Percentiles rank a stretch among this genome's conserved stretches.
These are phyloP conservation scores for Acleris laterana DNA, from an alignment of 2,888 invertebrate genomes.

Conservation along the genomic window DNA sequence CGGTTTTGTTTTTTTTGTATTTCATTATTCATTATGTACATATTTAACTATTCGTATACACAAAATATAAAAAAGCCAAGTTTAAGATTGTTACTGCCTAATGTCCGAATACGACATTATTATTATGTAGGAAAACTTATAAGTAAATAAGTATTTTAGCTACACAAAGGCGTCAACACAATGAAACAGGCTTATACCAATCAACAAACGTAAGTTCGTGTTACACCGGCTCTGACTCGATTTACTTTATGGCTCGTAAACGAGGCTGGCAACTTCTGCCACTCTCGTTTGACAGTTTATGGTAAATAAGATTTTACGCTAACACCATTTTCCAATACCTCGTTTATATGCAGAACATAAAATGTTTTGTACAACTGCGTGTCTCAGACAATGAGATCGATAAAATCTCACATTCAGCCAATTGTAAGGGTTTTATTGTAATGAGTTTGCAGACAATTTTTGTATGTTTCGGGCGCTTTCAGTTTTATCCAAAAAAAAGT, in stretches of 20 bases:
- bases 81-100: no score
- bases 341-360: constrained; percentile 58
- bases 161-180: background rate
- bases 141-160: no score
- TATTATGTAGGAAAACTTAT: no score
- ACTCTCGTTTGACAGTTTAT: constrained; percentile 74
- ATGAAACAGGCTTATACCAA: constrained; percentile 9
- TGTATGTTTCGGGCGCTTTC: no score
- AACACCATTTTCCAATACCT: constrained; percentile 63
- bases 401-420: constrained; percentile 17
- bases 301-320: constrained; percentile 77
- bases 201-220: constrained; percentile 17
- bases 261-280: constrained; percentile 72
- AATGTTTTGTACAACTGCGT: constrained; percentile 55
- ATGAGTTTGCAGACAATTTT: no score
- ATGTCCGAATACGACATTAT: no score
- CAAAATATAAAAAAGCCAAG: no score
- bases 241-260: constrained; percentile 81
- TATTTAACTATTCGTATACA: no score
- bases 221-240: constrained; percentile 56
- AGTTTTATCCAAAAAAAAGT: no score
- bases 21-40: no score
- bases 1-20: no score
- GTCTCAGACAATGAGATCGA: constrained; percentile 44
- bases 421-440: constrained; percentile 6